phyloP scores from a whole-genome alignment of 2,797 vertebrate species.

The Bufotes viridis region DNA sequence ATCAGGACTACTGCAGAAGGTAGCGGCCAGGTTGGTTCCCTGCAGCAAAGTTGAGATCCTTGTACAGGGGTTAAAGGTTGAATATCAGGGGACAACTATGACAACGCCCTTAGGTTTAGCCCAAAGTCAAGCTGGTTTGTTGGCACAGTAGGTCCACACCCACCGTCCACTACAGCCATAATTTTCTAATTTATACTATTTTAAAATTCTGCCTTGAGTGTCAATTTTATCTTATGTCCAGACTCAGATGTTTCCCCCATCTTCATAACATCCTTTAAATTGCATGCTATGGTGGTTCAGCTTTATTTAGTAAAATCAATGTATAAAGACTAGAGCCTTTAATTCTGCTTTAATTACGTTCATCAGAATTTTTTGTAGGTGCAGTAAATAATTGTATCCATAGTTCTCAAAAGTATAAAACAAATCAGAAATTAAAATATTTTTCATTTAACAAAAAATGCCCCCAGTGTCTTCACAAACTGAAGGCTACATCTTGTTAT shows the following conservation, averaged over 20 bases:
- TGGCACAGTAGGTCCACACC: too few species aligned
- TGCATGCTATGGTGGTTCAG: neutral
- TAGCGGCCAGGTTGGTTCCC: too few species aligned
- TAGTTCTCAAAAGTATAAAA: neutral
- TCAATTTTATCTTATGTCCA: too few species aligned
- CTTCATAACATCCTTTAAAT: neutral
- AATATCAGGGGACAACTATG: too few species aligned
- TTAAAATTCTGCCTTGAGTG: too few species aligned
- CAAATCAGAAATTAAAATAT: neutral
- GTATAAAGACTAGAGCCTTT: neutral
- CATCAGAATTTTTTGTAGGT: neutral
- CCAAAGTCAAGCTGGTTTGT: too few species aligned
- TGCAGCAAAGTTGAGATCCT: too few species aligned
- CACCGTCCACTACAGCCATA: too few species aligned
- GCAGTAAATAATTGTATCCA: neutral
- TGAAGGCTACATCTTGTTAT: neutral
- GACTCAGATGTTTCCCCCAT: neutral
- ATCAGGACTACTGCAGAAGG: too few species aligned
- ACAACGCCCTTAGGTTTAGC: too few species aligned
- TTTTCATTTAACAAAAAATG: neutral
- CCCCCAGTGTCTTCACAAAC: neutral
- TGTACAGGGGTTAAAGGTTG: too few species aligned
- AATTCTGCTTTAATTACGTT: neutral
- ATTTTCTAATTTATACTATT: too few species aligned
- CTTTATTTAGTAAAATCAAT: neutral